Percentiles rank a stretch among this genome's conserved stretches.
Evolutionary conservation across 2,797 vertebrate genomes (phyloP).

Genomic region (Enteromius viviparus): DNA sequence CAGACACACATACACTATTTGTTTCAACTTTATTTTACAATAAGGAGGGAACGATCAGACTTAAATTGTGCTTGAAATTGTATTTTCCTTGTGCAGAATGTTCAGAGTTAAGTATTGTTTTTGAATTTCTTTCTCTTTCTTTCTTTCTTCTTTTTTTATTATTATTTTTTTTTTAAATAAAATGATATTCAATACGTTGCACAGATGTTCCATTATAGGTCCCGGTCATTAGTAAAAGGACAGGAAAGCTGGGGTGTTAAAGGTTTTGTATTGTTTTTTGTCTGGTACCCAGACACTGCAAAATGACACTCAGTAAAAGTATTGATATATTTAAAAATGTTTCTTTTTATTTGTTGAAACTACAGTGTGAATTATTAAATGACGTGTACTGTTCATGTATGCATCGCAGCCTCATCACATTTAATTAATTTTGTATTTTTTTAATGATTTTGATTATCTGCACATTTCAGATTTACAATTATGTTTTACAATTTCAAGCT

Average conservation of each 20-base stretch:
- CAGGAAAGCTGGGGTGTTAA: slow-evolving; percentile 66
- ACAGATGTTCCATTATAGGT: slow-evolving; percentile 71
- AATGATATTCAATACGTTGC: slow-evolving; percentile 68
- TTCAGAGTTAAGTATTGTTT: slow-evolving; percentile 69
- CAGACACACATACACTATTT: slow-evolving; percentile 46
- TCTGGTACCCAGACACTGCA: slow-evolving; percentile 84
- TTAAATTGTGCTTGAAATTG: slow-evolving; percentile 63
- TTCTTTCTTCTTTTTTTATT: slow-evolving; percentile 45
- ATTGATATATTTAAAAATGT: slow-evolving; percentile 69
- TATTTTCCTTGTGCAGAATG: slow-evolving; percentile 72
- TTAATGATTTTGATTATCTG: not conserved
- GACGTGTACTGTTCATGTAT: not conserved
- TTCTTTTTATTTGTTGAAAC: not conserved
- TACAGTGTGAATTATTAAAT: not conserved
- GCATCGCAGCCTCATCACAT: not conserved
- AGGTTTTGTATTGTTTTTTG: slow-evolving; percentile 79
- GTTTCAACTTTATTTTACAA: slow-evolving; percentile 56
- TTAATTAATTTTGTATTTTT: too few relatives aligned
- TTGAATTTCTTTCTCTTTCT: slow-evolving; percentile 54
- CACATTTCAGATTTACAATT: not conserved
- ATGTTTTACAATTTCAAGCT: not conserved
- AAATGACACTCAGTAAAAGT: slow-evolving; percentile 77
- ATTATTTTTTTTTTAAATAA: slow-evolving; percentile 53
- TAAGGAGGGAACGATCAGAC: slow-evolving; percentile 49
- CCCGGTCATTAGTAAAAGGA: slow-evolving; percentile 71